A percentile compares a stretch with the other conserved stretches of the same genome.
phyloP scores from a whole-genome alignment of 2,113 vertebrate species.

The Paramisgurnus dabryanus region DNA sequence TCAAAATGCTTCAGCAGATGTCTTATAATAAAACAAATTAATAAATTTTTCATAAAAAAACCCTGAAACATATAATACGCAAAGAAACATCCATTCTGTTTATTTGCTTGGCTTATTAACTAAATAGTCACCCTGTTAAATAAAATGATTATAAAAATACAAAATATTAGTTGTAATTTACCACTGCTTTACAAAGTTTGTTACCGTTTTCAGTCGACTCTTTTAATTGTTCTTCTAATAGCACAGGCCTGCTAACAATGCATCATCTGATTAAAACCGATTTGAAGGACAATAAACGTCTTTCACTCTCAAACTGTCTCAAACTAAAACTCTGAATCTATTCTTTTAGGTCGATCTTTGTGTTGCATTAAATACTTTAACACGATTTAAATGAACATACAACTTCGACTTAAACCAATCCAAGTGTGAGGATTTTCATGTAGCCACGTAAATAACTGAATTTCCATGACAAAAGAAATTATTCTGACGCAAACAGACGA shows the following conservation, averaged over 20 bases:
- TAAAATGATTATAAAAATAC: neutral
- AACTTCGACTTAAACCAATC: conserved; percentile 85
- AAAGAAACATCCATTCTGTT: neutral
- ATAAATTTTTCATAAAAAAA: too few species aligned
- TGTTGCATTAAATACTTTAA: conserved; percentile 69
- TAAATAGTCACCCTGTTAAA: neutral
- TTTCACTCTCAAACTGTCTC: conserved; percentile 4
- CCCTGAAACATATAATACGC: too few species aligned
- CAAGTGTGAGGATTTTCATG: conserved; percentile 87
- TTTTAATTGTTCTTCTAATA: conserved; percentile 5
- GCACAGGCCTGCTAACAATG: conserved; percentile 19
- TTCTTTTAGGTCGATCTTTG: conserved; percentile 35
- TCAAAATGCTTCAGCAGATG: conserved; percentile 3
- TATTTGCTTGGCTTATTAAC: neutral
- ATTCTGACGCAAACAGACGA: conserved; percentile 38
- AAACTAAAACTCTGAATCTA: conserved; percentile 12
- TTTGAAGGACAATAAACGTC: conserved; percentile 14
- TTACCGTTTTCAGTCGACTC: neutral
- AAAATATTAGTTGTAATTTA: neutral
- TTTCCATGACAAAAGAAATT: conserved; percentile 87
- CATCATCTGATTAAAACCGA: conserved; percentile 28
- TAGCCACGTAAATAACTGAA: conserved; percentile 85
- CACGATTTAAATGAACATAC: conserved; percentile 84
- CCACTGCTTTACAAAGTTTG: neutral
- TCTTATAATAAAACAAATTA: neutral